Conservation (phyloP, 2,797 vertebrate species). For the Mormyrops attenuatus region DNA sequence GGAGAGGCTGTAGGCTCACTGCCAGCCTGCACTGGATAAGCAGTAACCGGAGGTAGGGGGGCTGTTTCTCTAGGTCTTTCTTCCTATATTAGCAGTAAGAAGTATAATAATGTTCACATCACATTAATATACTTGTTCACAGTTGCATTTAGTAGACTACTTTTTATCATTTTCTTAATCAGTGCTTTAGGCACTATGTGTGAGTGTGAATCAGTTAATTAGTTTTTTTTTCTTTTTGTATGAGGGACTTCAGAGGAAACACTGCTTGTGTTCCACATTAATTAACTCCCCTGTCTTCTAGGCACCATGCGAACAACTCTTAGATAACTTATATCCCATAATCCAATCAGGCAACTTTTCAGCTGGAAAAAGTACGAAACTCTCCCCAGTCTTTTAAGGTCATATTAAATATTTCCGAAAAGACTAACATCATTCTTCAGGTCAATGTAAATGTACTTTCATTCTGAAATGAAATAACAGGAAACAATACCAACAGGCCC, state of each 20-base stretch:
- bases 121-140: background rate
- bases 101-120: background rate
- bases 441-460: conserved; percentile 28
- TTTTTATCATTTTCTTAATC: background rate
- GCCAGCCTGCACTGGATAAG: background rate
- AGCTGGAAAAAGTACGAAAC: conserved; percentile 10
- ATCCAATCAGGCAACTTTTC: conserved; percentile 21
- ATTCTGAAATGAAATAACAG: conserved; percentile 10
- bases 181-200: background rate
- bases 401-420: conserved; percentile 13
- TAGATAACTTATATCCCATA: conserved; percentile 15
- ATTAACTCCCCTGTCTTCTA: conserved; percentile 19
- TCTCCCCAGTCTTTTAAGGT: background rate
- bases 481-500: background rate
- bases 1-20: background rate
- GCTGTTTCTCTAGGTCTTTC: background rate
- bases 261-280: conserved; percentile 19
- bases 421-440: conserved; percentile 18
- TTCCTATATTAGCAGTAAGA: background rate
- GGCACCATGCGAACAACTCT: conserved; percentile 31
- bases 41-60: background rate
- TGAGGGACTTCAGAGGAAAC: background rate
- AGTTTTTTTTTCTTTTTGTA: conserved; percentile 16
- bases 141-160: background rate
- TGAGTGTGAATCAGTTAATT: conserved; percentile 14